Evolutionary conservation across 2,797 vertebrate genomes (phyloP).

Genomic region (Pterois miles): DNA sequence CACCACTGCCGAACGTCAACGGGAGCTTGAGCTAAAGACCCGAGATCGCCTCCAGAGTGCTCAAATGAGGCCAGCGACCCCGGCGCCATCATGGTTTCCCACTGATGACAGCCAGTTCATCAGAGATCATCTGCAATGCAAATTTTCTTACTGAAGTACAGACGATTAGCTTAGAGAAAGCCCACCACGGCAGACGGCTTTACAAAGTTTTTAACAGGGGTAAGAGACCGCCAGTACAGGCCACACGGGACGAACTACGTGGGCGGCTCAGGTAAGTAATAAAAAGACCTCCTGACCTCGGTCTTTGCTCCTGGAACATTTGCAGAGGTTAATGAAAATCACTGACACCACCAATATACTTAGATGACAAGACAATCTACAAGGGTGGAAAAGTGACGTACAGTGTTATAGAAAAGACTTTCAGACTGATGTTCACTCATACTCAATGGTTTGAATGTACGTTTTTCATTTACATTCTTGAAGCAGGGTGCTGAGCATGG

Average conservation of each 20-base stretch:
- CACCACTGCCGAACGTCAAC: conserved; percentile 15
- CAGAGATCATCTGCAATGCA: conserved; percentile 41
- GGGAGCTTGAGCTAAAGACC: conserved; percentile 19
- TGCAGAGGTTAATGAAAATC: conserved; percentile 4
- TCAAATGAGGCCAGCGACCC: conserved; percentile 30
- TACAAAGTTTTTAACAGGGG: conserved; percentile 34
- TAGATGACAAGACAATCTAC: not conserved
- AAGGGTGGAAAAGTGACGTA: not conserved
- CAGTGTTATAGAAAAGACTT: not conserved
- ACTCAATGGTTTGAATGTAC: not conserved
- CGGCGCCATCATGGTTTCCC: not conserved
- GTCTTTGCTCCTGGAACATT: not conserved
- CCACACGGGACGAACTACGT: not conserved
- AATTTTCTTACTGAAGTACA: conserved; percentile 48
- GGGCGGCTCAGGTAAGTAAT: not conserved
- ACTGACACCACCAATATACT: not conserved
- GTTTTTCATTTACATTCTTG: not conserved
- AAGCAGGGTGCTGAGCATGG: not conserved
- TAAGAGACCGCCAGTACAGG: conserved; percentile 4
- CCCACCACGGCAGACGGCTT: conserved; percentile 21
- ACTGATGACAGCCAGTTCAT: conserved; percentile 22
- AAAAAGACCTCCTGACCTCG: conserved; percentile 8
- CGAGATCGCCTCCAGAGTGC: not conserved
- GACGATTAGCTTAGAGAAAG: conserved; percentile 31
- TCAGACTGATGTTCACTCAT: no score